Conservation (phyloP, 2,888 invertebrate species). For the Sphaerophoria taeniata region DNA sequence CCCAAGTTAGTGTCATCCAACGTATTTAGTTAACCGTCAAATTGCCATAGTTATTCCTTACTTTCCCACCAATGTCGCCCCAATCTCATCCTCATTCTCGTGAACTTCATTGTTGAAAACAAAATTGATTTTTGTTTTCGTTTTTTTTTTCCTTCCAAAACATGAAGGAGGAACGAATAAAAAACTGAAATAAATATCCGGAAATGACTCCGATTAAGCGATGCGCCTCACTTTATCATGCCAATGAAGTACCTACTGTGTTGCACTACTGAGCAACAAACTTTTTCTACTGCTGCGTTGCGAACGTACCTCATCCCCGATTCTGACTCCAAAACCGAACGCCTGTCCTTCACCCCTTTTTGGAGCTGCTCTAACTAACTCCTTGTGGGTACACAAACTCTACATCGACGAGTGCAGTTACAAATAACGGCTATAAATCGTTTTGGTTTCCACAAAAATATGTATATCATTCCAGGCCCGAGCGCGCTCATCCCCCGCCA, state of each 20-base stretch:
- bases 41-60: not conserved
- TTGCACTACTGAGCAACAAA: slow-evolving; percentile 54
- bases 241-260: slow-evolving; percentile 57
- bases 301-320: not conserved
- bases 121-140: slow-evolving; percentile 59
- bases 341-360: not conserved
- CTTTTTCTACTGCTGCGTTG: slow-evolving; percentile 23
- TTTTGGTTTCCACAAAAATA: slow-evolving; percentile 71
- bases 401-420: slow-evolving; percentile 71
- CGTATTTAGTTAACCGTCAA: slow-evolving; percentile 29
- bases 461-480: slow-evolving; percentile 51
- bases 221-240: slow-evolving; percentile 69
- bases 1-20: slow-evolving; percentile 30
- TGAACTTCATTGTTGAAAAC: slow-evolving; percentile 22
- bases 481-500: not conserved
- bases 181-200: slow-evolving; percentile 48
- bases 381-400: slow-evolving; percentile 56
- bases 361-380: not conserved
- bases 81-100: not conserved
- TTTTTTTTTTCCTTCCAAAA: slow-evolving; percentile 52
- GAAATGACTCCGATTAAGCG: slow-evolving; percentile 69
- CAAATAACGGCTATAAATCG: slow-evolving; percentile 72
- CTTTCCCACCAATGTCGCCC: no score
- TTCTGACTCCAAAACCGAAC: not conserved
- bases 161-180: slow-evolving; percentile 35